Percentiles rank a stretch among this genome's conserved stretches.
These are phyloP conservation scores for Etia nguti DNA, from an alignment of 2,113 vertebrate genomes.

Conservation along the genomic window DNA sequence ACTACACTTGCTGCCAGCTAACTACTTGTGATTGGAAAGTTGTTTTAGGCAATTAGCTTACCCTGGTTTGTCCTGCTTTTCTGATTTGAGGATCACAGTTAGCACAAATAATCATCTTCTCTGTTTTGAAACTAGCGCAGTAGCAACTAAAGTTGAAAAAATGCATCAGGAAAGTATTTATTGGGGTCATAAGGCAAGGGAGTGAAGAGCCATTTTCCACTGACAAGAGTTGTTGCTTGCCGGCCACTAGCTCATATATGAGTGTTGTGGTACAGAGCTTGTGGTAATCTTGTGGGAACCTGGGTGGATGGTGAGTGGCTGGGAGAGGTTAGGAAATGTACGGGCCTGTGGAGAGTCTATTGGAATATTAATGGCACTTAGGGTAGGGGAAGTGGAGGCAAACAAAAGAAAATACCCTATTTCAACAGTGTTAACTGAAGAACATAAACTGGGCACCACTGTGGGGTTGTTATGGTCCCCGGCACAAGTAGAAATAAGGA, in stretches of 20 bases:
- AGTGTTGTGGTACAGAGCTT: not conserved
- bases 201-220: not conserved
- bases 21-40: too few species aligned
- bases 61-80: not conserved
- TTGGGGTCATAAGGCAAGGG: not conserved
- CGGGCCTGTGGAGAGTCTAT: not conserved
- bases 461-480: not conserved
- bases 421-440: not conserved
- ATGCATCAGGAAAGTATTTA: not conserved
- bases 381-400: not conserved
- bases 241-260: not conserved
- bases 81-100: not conserved
- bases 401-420: not conserved
- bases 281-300: not conserved
- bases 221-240: not conserved
- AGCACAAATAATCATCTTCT: not conserved
- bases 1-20: too few species aligned
- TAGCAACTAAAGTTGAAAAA: fast-evolving
- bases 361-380: not conserved
- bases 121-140: not conserved
- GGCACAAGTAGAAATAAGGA: not conserved
- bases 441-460: not conserved
- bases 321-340: not conserved
- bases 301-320: not conserved
- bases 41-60: too few species aligned